phyloP scores from a whole-genome alignment of 2,113 vertebrate species.

The Laticauda laticaudata region DNA sequence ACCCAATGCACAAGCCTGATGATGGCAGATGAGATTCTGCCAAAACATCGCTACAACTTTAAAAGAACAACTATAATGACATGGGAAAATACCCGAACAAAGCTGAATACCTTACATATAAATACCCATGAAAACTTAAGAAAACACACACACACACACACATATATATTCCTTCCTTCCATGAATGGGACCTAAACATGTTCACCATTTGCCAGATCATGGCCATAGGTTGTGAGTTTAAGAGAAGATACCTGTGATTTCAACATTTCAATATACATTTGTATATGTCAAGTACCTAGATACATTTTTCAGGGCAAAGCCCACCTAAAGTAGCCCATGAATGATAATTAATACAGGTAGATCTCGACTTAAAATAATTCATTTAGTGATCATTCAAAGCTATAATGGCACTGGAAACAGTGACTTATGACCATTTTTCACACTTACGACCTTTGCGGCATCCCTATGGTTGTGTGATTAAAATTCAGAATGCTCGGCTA shows the following conservation, averaged over 20 bases:
- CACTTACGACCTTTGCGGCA: neutral
- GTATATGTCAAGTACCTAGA: neutral
- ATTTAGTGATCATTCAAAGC: neutral
- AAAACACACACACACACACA: too few species aligned
- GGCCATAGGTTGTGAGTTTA: neutral
- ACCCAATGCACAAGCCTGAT: too few species aligned
- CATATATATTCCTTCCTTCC: neutral
- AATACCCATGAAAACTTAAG: too few species aligned
- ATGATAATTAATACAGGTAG: neutral
- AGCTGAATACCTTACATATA: too few species aligned
- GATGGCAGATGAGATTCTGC: too few species aligned
- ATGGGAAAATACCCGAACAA: too few species aligned
- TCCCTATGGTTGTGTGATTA: neutral
- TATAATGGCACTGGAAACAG: neutral
- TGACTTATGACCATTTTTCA: neutral
- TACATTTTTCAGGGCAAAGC: neutral
- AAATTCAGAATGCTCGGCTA: neutral
- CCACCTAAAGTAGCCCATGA: neutral
- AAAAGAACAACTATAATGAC: too few species aligned
- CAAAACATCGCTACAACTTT: too few species aligned
- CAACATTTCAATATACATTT: neutral
- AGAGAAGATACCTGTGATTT: neutral
- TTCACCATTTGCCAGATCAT: neutral
- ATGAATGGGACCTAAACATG: neutral
- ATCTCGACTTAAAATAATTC: neutral